Evolutionary conservation across 30 jellyfish, hydroid and myxozoan species (phyloP).

Genomic region (Cassiopea xamachana): DNA sequence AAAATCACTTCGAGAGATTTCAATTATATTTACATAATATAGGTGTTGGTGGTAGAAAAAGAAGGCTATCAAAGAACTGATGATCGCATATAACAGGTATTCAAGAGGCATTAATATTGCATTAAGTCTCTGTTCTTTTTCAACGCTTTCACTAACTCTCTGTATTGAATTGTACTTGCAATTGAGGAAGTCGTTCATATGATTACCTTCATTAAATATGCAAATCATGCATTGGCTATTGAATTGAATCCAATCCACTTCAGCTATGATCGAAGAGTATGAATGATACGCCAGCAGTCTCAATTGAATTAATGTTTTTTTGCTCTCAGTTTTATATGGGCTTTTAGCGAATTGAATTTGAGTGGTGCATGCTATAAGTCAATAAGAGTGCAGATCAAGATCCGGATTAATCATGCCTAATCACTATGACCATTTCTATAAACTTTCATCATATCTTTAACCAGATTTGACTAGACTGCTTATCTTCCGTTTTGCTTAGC

Average conservation of each 20-base stretch:
- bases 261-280: neutral
- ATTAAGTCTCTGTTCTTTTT: neutral
- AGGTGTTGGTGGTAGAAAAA: constrained; percentile 76
- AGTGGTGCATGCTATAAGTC: neutral
- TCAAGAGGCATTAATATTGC: constrained; percentile 5
- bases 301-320: too few species aligned
- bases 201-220: neutral
- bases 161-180: neutral
- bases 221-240: neutral
- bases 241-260: neutral
- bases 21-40: neutral
- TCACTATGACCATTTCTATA: neutral
- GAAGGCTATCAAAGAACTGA: constrained; percentile 41
- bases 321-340: too few species aligned
- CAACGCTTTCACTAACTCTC: neutral
- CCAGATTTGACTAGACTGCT: too few species aligned
- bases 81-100: neutral
- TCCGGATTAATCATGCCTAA: neutral
- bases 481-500: too few species aligned
- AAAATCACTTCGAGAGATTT: neutral
- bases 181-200: neutral
- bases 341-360: too few species aligned
- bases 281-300: too few species aligned
- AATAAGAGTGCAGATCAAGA: neutral
- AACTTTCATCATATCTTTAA: neutral